These are phyloP conservation scores for Heliconius himera DNA, from an alignment of 1,140 invertebrate species.

Conservation along the genomic window DNA sequence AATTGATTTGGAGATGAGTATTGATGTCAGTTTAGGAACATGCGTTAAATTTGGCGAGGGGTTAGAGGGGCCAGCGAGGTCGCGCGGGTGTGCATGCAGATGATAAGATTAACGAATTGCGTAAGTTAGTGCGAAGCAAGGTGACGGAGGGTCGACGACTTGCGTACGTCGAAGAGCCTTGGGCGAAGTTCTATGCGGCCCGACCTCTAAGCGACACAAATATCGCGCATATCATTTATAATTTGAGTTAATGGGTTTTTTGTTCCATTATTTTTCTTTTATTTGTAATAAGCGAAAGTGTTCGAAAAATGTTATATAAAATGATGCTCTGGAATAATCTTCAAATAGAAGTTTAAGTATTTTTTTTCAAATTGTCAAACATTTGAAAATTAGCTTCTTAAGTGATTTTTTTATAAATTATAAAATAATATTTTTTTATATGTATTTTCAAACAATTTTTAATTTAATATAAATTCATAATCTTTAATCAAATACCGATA, in stretches of 20 bases:
- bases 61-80: constrained; percentile 68
- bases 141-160: constrained; percentile 77
- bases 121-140: constrained; percentile 77
- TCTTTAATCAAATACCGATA: too few species aligned
- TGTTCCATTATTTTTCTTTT: not conserved
- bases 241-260: not conserved
- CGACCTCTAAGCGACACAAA: constrained; percentile 71
- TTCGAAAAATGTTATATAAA: not conserved
- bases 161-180: constrained; percentile 59
- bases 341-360: not conserved
- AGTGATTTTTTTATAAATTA: too few species aligned
- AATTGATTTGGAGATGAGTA: not conserved
- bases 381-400: too few species aligned
- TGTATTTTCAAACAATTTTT: too few species aligned
- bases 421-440: too few species aligned
- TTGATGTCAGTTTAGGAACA: constrained; percentile 40
- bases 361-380: too few species aligned
- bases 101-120: constrained; percentile 80
- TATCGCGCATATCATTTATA: constrained; percentile 55
- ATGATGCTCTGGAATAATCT: not conserved
- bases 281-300: not conserved
- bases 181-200: constrained; percentile 65
- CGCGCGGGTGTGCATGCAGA: constrained; percentile 71
- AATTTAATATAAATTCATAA: too few species aligned
- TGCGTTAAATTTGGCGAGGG: constrained; percentile 62